These are phyloP conservation scores for Stenoptilia bipunctidactyla DNA, from an alignment of 2,888 invertebrate species.

Conservation along the genomic window DNA sequence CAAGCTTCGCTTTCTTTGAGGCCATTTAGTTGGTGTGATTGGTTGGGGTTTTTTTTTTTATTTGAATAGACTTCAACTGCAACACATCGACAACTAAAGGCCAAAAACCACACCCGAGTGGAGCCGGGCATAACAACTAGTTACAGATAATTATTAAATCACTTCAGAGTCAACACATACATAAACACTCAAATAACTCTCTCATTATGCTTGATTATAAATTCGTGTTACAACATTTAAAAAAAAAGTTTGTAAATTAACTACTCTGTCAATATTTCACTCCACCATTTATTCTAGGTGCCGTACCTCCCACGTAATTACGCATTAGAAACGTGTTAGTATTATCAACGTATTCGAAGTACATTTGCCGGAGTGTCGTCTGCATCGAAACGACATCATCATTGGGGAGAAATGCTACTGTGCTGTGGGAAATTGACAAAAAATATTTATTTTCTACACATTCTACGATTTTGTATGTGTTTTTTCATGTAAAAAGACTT, in stretches of 20 bases:
- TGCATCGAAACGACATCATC: conserved; percentile 51
- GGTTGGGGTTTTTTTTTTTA: too few species aligned
- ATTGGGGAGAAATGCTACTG: conserved; percentile 44
- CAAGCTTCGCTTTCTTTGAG: too few species aligned
- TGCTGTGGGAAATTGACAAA: conserved; percentile 17
- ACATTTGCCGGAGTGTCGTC: conserved; percentile 33
- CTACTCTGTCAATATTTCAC: not conserved
- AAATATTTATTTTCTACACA: not conserved
- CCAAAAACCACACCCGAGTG: too few species aligned
- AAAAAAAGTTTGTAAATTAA: not conserved
- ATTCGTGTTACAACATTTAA: not conserved
- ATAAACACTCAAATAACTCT: too few species aligned
- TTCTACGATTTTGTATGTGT: conserved; percentile 4
- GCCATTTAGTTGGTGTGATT: too few species aligned
- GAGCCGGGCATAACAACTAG: too few species aligned
- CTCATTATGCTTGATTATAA: not conserved
- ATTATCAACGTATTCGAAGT: conserved; percentile 41
- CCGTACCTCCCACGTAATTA: conserved; percentile 3
- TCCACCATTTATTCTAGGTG: not conserved
- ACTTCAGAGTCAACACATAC: too few species aligned
- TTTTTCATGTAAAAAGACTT: not conserved
- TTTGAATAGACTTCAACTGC: too few species aligned
- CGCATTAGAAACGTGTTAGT: conserved; percentile 8
- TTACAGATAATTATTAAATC: too few species aligned
- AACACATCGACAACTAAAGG: too few species aligned